Percentiles rank a stretch among this genome's conserved stretches.
Conservation (phyloP, 2,888 invertebrate species). For the Ormyrus pomaceus region DNA sequence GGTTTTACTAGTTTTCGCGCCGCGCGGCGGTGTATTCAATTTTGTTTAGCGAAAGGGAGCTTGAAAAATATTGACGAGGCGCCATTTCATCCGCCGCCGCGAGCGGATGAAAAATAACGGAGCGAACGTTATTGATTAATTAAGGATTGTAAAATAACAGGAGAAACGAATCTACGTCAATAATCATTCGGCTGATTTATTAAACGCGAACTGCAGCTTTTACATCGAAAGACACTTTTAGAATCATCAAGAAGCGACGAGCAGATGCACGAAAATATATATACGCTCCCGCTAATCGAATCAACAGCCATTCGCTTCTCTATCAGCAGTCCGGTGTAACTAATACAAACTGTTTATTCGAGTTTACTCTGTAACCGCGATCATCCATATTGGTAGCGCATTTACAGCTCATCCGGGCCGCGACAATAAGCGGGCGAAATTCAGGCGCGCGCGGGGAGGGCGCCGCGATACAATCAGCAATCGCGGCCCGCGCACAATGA, state of each 20-base stretch:
- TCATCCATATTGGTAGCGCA: no score
- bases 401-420: not conserved
- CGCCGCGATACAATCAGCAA: slow-evolving; percentile 30
- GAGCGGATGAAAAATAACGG: not conserved
- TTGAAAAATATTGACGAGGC: no score
- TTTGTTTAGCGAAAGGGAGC: no score
- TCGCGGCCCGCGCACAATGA: slow-evolving; percentile 14
- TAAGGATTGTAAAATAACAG: slow-evolving; percentile 28
- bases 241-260: not conserved
- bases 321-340: no score
- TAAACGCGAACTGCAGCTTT: not conserved
- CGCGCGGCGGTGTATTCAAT: no score
- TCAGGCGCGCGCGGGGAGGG: not conserved
- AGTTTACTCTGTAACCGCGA: not conserved
- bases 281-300: not conserved
- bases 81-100: no score
- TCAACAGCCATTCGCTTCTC: not conserved
- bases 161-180: slow-evolving; percentile 17
- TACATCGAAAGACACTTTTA: not conserved
- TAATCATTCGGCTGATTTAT: slow-evolving; percentile 7
- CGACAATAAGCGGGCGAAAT: slow-evolving; percentile 27
- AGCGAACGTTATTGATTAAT: slow-evolving; percentile 26
- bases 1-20: no score
- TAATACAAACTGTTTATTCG: not conserved
- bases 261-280: not conserved